phyloP scores from a whole-genome alignment of 2,113 vertebrate species.

The Pardalotus punctatus region DNA sequence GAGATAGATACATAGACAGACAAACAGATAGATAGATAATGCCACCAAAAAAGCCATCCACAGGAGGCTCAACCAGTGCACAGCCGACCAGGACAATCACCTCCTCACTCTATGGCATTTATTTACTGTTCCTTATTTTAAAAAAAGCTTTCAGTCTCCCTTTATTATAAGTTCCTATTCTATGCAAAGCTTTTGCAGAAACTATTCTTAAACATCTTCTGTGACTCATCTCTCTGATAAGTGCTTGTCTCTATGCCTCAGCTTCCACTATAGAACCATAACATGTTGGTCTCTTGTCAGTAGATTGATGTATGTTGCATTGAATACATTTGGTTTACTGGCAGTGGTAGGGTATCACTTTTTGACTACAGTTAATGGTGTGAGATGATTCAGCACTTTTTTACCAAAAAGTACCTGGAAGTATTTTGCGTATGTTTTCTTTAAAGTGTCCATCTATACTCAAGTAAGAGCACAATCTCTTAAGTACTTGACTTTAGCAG shows the following conservation, averaged over 20 bases:
- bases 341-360: not conserved
- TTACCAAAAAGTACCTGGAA: not conserved
- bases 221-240: not conserved
- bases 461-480: not conserved
- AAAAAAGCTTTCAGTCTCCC: not conserved
- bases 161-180: not conserved
- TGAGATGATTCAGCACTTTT: not conserved
- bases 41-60: not conserved
- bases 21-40: too few relatives aligned
- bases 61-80: not conserved
- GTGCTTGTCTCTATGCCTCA: not conserved
- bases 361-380: not conserved
- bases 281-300: rapidly evolving
- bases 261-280: not conserved
- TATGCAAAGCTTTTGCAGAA: not conserved
- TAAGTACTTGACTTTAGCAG: not conserved
- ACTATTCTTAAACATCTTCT: not conserved
- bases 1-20: too few relatives aligned
- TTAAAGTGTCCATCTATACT: not conserved
- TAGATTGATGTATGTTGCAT: rapidly evolving
- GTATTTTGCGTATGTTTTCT: not conserved
- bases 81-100: not conserved
- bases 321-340: not conserved
- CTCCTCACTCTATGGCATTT: not conserved
- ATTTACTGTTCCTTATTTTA: not conserved